These are phyloP conservation scores for Galleria mellonella DNA, from an alignment of 1,140 invertebrate species.

Conservation along the genomic window DNA sequence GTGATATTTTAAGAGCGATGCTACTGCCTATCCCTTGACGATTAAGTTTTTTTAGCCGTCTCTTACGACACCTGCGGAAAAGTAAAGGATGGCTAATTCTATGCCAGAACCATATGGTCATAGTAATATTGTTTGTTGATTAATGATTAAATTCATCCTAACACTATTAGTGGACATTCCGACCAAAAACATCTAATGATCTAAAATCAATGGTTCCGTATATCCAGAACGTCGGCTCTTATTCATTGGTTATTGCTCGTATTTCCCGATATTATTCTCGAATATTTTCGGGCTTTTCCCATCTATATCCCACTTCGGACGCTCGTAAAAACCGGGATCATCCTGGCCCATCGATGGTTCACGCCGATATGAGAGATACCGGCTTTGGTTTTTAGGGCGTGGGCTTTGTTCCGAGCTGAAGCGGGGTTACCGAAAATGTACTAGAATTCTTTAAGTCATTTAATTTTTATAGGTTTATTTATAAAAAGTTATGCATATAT, in stretches of 20 bases:
- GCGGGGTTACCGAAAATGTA: too few species aligned
- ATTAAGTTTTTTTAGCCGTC: too few species aligned
- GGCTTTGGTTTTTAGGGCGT: conserved; percentile 2
- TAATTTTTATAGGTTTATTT: too few species aligned
- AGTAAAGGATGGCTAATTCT: too few species aligned
- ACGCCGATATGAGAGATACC: conserved; percentile 44
- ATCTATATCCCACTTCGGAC: conserved; percentile 28
- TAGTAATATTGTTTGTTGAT: too few species aligned
- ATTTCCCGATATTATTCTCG: conserved; percentile 47
- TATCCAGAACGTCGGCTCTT: conserved; percentile 15
- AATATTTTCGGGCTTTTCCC: conserved; percentile 52
- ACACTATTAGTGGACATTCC: neutral
- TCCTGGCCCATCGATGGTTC: conserved; percentile 40
- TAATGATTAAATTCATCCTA: too few species aligned
- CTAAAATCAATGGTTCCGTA: neutral
- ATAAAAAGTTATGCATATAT: too few species aligned
- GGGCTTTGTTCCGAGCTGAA: neutral
- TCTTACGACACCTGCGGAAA: too few species aligned
- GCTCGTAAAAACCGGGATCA: conserved; percentile 58
- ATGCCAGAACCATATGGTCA: too few species aligned
- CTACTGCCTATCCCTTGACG: too few species aligned
- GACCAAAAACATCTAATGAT: neutral
- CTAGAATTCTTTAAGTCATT: too few species aligned
- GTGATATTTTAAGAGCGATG: too few species aligned
- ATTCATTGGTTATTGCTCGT: conserved; percentile 55